Base-by-base conservation (phyloP, 2,797 vertebrate species). In the Amniataba percoides region DNA sequence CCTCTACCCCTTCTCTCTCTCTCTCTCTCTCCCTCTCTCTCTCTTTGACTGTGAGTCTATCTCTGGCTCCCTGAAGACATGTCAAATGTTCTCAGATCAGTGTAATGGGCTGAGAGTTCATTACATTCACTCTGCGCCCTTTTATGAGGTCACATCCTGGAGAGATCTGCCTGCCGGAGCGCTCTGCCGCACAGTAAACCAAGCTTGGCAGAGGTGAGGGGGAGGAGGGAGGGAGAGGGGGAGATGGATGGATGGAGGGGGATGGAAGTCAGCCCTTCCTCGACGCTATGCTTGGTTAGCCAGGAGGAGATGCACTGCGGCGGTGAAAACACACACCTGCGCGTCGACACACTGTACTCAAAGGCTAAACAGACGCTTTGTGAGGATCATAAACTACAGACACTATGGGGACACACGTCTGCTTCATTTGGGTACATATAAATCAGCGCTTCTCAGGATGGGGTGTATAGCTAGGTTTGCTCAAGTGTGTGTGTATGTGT, bases 121-220 rank as follows among this genome's bases (percentile, higher is more conserved):
- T 94, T 95, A 94, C 93, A 90, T 91, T 86, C 87, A 85, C 89
- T 88, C 90, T 85, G 86, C 83, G 90, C 91, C 87, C 87, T 92
- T 94, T 95, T 95, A 95, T 94, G 93, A 93, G 94, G 94, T 95
- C 94, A 94, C 86, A 92, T 94, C 91, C 88, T 90, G 88, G 83
- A 93, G 89, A 93, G 87, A 81, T 87, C 84, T 85, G 89, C 80
- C 81, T 85, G 89, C 84, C 40, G 18, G 83, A 87, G 83, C 79
- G 78, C 88, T 93, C 87, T 78, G 81, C 84, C 42, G 43, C 83
- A 77, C 91, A 85, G 87, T 92, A 90, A 94, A 94, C 85, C 87
- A 85, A 87, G 90, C 87, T 86, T 85, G 90, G 88, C 90, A 79
- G 82, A 87, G 88, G 83, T 63, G 76, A 49, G 74, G 69, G 61